Evolutionary conservation across 2,113 vertebrate genomes (phyloP).

Genomic region (Thalassoma bifasciatum): DNA sequence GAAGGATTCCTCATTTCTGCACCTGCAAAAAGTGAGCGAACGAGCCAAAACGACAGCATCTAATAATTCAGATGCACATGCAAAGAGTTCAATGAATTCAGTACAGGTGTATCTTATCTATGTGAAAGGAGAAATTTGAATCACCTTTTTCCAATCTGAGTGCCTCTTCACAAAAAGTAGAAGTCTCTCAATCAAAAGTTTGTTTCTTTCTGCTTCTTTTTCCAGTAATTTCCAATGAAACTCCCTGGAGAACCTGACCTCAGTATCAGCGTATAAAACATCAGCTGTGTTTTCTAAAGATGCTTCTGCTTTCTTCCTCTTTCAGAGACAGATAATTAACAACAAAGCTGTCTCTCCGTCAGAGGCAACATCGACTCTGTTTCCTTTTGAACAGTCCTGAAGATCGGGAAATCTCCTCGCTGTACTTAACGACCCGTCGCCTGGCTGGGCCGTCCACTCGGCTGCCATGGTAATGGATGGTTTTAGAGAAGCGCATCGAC

Average conservation of each 20-base stretch:
- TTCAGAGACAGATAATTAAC: not conserved
- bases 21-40: too few relatives aligned
- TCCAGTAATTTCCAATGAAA: not conserved
- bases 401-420: slow-evolving; percentile 31
- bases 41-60: too few relatives aligned
- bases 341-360: slow-evolving; percentile 4
- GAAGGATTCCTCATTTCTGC: too few relatives aligned
- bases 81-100: too few relatives aligned
- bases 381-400: slow-evolving; percentile 36
- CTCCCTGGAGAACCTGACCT: not conserved
- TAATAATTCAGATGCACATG: too few relatives aligned
- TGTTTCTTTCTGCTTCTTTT: not conserved
- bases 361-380: slow-evolving; percentile 17
- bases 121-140: too few relatives aligned
- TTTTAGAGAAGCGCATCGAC: slow-evolving; percentile 28
- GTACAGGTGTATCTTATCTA: too few relatives aligned
- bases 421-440: slow-evolving; percentile 49
- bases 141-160: too few relatives aligned
- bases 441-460: slow-evolving; percentile 39
- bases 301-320: not conserved
- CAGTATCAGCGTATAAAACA: not conserved
- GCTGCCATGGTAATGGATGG: slow-evolving; percentile 45
- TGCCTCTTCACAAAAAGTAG: too few relatives aligned
- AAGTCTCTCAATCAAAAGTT: too few relatives aligned
- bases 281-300: not conserved